Evolutionary conservation across 2,888 invertebrate genomes (phyloP), one percentile per base, ranked within the genome.

Genomic region (Hyposoter dolosus): DNA sequence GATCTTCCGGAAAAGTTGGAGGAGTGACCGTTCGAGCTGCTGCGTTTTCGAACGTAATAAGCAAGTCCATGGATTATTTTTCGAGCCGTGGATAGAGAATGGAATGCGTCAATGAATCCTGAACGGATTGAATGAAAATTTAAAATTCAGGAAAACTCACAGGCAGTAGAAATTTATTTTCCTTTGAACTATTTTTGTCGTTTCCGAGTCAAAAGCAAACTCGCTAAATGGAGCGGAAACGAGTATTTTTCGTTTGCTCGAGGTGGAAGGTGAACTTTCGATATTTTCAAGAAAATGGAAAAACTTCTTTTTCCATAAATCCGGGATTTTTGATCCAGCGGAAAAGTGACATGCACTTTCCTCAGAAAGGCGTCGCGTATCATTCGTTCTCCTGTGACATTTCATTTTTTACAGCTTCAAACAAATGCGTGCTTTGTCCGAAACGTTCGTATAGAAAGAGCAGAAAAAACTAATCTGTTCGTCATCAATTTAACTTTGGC

Each of bases 371-470:
- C 47, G 43, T 63, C 6, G 47, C 60, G 43, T 50, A 76, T 76
- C 32, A 77, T 77, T 71, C 76, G 53, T 75, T 77, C 63, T 60
- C 65, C 15, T 53, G 71, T 45, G 40, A 77, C 47, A 65, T 82
- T 76, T 28, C 50, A 77, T 63, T 77, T 77, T 53, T 71, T n/a
- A 60, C 53, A 19, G 50, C 65, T 28, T 10, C n/a, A 53, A 40
- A 23, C 72, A 4, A 65, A 43, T 43, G 12, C 66, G n/a, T 35
- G 12, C 17, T 40, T 35, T 19, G 4, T 5, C 69, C 3, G 32
- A 15, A n/a, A 72, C 53, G 35, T 53, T 53, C 6, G n/a, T 53
- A 0, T 19, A 6, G 35, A 74, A 53, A 53, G 32, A 68, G 53
- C 40, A 23, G 3, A 74, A 74, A 78, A 68, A 74, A 53, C 65